These are phyloP conservation scores for Tethya wilhelma DNA, from an alignment of 37 sponge, comb jelly and placozoan species.

Conservation along the genomic window DNA sequence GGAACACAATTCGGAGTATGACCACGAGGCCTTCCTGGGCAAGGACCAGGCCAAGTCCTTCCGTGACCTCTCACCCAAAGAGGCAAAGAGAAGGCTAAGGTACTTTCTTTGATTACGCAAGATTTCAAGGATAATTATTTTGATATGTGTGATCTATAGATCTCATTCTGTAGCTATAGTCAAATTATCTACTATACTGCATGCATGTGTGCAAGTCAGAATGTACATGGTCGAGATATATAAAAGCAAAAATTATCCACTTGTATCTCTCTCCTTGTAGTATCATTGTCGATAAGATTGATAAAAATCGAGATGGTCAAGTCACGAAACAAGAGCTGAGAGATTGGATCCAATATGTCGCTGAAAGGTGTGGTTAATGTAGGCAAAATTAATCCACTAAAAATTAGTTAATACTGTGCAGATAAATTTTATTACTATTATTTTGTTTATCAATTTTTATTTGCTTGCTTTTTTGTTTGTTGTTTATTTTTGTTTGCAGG, in stretches of 20 bases:
- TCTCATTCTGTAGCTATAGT: not conserved
- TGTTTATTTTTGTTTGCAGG: no score
- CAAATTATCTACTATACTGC: not conserved
- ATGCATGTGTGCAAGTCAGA: not conserved
- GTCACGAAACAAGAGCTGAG: slow-evolving; percentile 76
- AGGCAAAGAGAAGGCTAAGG: slow-evolving; percentile 79
- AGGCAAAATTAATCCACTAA: not conserved
- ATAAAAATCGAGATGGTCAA: slow-evolving; percentile 66
- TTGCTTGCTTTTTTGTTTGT: not conserved
- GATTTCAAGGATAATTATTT: no score
- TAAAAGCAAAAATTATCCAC: not conserved
- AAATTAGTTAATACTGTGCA: not conserved
- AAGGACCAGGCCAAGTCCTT: slow-evolving; percentile 87
- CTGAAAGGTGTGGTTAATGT: slow-evolving; percentile 40
- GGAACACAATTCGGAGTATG: slow-evolving; percentile 78
- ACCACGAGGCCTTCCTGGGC: slow-evolving; percentile 95
- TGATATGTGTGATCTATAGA: slow-evolving; percentile 6
- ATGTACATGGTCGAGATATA: not conserved
- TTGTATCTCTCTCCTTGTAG: slow-evolving; percentile 29
- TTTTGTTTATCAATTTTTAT: not conserved
- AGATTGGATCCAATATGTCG: slow-evolving; percentile 76
- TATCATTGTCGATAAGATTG: slow-evolving; percentile 72
- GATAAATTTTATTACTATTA: not conserved
- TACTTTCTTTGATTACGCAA: not conserved
- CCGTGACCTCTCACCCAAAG: slow-evolving; percentile 71